phyloP scores from a whole-genome alignment of 35 echinoderm and acorn worm species.

The Anneissia japonica region DNA sequence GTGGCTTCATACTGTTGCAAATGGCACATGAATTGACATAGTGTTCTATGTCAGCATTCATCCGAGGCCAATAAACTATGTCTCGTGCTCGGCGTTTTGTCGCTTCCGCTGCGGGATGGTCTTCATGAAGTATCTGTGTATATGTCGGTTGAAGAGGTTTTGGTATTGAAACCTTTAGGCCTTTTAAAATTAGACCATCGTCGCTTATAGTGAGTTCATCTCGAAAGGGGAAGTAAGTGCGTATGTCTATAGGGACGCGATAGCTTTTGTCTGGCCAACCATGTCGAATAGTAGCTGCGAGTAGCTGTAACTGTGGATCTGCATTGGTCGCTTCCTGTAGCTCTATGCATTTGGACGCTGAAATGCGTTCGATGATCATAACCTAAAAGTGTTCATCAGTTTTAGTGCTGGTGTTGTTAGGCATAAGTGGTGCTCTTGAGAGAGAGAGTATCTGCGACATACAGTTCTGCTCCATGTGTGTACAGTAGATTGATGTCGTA shows the following conservation, averaged over 20 bases:
- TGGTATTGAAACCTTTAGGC: slow-evolving; percentile 24
- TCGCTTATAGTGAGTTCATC: background rate
- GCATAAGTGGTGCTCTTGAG: background rate
- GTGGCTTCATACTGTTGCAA: slow-evolving; percentile 29
- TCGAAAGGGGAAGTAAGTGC: too few species aligned
- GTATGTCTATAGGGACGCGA: too few species aligned
- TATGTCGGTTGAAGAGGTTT: slow-evolving; percentile 18
- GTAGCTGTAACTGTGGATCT: background rate
- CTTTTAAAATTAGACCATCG: background rate
- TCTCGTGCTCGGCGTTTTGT: slow-evolving; percentile 40
- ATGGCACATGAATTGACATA: slow-evolving; percentile 13
- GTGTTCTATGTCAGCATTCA: slow-evolving; percentile 40
- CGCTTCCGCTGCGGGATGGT: slow-evolving; percentile 24
- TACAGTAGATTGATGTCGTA: too few species aligned
- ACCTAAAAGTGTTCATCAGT: background rate
- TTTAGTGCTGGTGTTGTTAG: background rate
- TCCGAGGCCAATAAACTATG: slow-evolving; percentile 29
- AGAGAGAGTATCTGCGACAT: too few species aligned
- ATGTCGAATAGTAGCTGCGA: background rate
- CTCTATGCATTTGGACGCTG: background rate
- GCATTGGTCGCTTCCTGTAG: background rate
- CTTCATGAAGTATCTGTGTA: slow-evolving; percentile 35
- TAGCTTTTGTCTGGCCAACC: background rate
- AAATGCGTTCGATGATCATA: background rate
- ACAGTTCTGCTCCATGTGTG: too few species aligned